These are phyloP conservation scores for Acromyrmex charruanus DNA, from an alignment of 1,140 invertebrate species.

Conservation along the genomic window DNA sequence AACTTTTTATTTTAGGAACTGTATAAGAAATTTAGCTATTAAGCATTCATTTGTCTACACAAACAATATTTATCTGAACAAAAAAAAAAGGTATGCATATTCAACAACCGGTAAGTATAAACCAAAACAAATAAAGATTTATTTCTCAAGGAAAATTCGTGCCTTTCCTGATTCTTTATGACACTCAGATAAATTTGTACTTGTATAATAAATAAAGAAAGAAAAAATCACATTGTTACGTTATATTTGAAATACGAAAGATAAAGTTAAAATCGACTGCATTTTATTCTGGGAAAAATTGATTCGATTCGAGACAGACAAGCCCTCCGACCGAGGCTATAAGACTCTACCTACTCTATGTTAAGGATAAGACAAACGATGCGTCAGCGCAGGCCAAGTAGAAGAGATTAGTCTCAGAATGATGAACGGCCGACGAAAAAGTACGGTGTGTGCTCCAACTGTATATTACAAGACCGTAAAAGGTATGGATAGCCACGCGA, in stretches of 20 bases:
- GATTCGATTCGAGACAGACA: conserved; percentile 38
- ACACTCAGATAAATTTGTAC: not conserved
- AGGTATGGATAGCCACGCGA: conserved; percentile 26
- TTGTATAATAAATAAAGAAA: not conserved
- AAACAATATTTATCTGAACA: too few relatives aligned
- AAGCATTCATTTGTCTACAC: too few relatives aligned
- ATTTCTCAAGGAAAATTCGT: too few relatives aligned
- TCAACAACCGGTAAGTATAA: too few relatives aligned
- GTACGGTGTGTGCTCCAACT: conserved; percentile 68
- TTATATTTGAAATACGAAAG: not conserved
- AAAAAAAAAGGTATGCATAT: too few relatives aligned
- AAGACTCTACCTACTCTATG: conserved; percentile 19
- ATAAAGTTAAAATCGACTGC: not conserved
- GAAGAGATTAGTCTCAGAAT: conserved; percentile 79
- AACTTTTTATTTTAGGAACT: too few relatives aligned
- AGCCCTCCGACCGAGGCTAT: conserved; percentile 6
- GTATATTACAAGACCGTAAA: conserved; percentile 64
- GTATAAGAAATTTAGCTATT: too few relatives aligned
- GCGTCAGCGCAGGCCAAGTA: conserved; percentile 74
- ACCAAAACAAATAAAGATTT: too few relatives aligned
- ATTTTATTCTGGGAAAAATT: not conserved
- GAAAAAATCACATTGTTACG: not conserved
- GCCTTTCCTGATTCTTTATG: too few relatives aligned
- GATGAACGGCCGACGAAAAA: conserved; percentile 76
- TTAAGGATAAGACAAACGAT: conserved; percentile 74